Evolutionary conservation across 2,888 invertebrate genomes (phyloP).

Genomic region (Cerceris rybyensis): DNA sequence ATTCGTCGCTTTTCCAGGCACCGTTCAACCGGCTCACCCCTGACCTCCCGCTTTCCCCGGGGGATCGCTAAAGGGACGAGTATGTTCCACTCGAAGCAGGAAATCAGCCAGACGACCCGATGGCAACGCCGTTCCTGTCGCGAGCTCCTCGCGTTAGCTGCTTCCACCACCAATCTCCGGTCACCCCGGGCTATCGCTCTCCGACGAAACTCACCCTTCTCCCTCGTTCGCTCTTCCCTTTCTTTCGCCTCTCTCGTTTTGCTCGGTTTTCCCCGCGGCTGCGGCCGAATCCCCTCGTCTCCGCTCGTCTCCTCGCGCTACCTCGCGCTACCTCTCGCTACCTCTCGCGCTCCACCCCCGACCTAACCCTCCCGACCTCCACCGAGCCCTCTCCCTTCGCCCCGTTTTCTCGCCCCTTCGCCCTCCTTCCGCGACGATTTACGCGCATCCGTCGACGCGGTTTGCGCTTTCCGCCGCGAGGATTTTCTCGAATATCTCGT

Average conservation of each 20-base stretch:
- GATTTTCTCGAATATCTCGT: not conserved
- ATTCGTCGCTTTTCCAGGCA: constrained; percentile 60
- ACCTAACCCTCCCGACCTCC: not conserved
- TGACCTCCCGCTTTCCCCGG: constrained; percentile 51
- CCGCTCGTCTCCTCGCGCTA: not conserved
- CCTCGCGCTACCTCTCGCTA: not conserved
- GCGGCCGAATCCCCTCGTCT: not conserved
- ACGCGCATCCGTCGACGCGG: constrained; percentile 10
- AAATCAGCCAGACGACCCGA: constrained; percentile 73
- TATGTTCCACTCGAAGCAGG: constrained; percentile 64
- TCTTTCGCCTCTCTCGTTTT: constrained; percentile 13
- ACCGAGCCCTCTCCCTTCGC: not conserved
- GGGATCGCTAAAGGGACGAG: constrained; percentile 72
- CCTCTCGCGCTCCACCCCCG: not conserved
- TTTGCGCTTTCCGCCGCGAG: constrained; percentile 19
- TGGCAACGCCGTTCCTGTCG: constrained; percentile 73
- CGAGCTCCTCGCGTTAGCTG: constrained; percentile 55
- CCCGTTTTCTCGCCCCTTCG: constrained; percentile 20
- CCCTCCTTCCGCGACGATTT: constrained; percentile 40
- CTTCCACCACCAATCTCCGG: constrained; percentile 26
- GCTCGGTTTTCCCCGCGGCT: not conserved
- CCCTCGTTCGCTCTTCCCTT: constrained; percentile 3
- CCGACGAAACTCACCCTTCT: constrained; percentile 13
- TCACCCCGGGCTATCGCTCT: constrained; percentile 13
- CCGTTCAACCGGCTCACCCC: constrained; percentile 64